Evolutionary conservation across 2,113 vertebrate genomes (phyloP), one percentile per base, ranked within the genome.

Genomic region (Burhinus oedicnemus): DNA sequence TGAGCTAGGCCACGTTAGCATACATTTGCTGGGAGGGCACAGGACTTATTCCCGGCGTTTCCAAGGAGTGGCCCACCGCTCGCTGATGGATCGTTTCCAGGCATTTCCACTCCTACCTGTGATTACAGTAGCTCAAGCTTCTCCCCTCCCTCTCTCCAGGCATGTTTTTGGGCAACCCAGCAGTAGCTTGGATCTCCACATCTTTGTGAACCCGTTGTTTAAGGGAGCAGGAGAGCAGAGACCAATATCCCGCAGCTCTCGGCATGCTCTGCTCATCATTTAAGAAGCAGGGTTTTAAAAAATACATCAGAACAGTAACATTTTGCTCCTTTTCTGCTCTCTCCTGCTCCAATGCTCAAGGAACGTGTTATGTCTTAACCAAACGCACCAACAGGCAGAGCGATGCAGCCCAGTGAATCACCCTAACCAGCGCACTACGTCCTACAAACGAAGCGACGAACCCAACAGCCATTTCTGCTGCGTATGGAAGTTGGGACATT

Each of bases 81-180:
- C 5, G 2, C 32, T 69, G 70, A 79, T 70, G 87, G 91, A 91
- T 62, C 1, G 0, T 69, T 89, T 96, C 93, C 95, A 96, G 65
- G 78, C 57, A 34, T 60, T 70, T 84, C 77, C 74, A 89, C 81
- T 95, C 84, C 81, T 4, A 57, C n/a, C 66, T 82, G 68, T n/a
- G 74, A 94, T 90, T 94, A 87, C 74, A 93, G 93, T 61, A 91
- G 74, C 84, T 94, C 58, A 75, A 69, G 61, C 75, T 79, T 89
- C 66, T 87, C 70, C 55, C 44, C 87, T 83, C 87, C 75, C 69
- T 91, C 83, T 75, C 80, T 75, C 30, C 6, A 3, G 81, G 70
- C n/a, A 30, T 36, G n/a, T 16, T 90, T 94, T 61, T 45, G 54
- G 82, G 85, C 5, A 19, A 78, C 78, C 69, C 65, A 79, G 74